These are phyloP conservation scores for Cryptoleucopteryx plumbea DNA, from an alignment of 2,113 vertebrate genomes.

Conservation along the genomic window DNA sequence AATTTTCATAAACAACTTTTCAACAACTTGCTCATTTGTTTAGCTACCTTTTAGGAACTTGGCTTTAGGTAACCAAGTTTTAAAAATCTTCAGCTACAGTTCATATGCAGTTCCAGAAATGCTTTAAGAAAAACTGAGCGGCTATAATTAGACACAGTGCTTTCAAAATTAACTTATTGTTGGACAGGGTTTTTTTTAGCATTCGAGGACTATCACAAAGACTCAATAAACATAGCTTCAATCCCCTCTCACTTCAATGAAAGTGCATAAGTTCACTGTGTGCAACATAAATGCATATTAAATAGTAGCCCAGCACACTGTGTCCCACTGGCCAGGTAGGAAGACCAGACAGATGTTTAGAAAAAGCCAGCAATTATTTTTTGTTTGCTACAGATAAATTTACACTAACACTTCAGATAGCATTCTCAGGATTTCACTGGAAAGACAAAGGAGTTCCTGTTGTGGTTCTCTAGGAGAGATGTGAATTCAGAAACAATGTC, in stretches of 20 bases:
- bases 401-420: background rate
- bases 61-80: background rate
- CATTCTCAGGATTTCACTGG: conserved; percentile 4
- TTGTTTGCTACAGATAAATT: background rate
- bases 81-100: background rate
- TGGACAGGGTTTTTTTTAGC: background rate
- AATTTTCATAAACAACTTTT: background rate
- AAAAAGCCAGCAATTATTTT: background rate
- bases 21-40: background rate
- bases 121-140: background rate
- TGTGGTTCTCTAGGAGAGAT: background rate
- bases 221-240: background rate
- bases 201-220: background rate
- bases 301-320: background rate
- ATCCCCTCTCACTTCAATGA: background rate
- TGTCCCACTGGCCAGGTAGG: background rate
- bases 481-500: background rate
- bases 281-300: background rate
- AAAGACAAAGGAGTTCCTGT: background rate
- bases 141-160: background rate
- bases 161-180: background rate
- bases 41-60: background rate
- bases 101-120: background rate
- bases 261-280: background rate
- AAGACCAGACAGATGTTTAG: background rate